These are phyloP conservation scores for Ranitomeya imitator DNA, from an alignment of 2,113 vertebrate species.

Conservation along the genomic window DNA sequence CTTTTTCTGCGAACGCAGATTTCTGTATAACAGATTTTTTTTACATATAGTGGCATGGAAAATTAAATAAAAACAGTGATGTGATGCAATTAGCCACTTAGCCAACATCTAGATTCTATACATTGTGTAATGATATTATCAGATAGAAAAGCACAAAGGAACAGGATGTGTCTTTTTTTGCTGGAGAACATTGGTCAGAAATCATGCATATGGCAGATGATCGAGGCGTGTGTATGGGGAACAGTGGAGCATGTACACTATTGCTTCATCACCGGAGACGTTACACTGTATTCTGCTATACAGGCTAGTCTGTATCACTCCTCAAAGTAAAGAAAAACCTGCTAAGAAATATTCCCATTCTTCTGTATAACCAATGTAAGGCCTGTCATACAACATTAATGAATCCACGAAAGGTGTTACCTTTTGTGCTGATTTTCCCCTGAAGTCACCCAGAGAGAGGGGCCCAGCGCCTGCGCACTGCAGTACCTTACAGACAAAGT, in stretches of 20 bases:
- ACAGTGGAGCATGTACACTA: neutral
- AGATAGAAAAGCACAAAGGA: neutral
- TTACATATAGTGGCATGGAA: no score
- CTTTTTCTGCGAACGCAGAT: no score
- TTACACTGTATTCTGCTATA: no score
- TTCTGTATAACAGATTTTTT: no score
- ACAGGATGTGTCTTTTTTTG: conserved; percentile 13
- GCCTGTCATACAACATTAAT: neutral
- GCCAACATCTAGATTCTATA: neutral
- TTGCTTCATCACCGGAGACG: neutral
- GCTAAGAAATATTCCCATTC: no score
- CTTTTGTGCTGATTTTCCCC: neutral
- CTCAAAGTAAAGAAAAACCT: no score
- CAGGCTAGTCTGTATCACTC: no score
- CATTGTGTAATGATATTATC: neutral
- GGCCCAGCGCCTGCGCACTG: no score
- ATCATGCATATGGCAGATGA: conserved; percentile 18
- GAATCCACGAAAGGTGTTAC: neutral
- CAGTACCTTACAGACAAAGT: no score
- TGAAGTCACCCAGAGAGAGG: neutral
- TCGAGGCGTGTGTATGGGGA: neutral
- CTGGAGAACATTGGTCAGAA: neutral
- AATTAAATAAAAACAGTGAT: no score
- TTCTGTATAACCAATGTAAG: no score
- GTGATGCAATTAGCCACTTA: no score